Conservation (phyloP, 2,888 invertebrate genomes). For the Hydriomena furcata region DNA sequence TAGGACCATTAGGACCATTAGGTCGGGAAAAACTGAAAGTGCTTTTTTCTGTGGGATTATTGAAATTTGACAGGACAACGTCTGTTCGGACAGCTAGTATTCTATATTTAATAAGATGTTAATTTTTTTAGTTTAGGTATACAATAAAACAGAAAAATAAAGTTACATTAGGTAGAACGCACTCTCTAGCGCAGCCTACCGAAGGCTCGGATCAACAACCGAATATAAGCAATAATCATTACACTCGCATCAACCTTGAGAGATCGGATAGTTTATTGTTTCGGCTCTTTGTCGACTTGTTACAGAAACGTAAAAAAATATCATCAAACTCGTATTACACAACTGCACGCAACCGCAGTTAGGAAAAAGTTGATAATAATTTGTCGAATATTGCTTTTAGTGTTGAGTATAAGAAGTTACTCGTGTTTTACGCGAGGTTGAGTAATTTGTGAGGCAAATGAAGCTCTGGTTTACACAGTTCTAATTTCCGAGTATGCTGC, state of each 20-base stretch:
- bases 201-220: slow-evolving; percentile 60
- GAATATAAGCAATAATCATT: slow-evolving; percentile 80
- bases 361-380: slow-evolving; percentile 55
- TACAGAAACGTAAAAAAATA: slow-evolving; percentile 70
- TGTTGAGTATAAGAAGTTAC: neutral
- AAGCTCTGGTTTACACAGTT: too few species aligned
- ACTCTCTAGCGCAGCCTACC: neutral
- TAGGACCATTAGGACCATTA: too few species aligned
- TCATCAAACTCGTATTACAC: slow-evolving; percentile 73
- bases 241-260: slow-evolving; percentile 76
- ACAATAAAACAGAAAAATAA: neutral
- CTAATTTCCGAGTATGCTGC: too few species aligned
- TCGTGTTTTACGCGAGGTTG: slow-evolving; percentile 1
- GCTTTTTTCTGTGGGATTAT: too few species aligned
- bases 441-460: neutral
- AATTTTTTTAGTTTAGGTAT: too few species aligned
- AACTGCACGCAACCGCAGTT: slow-evolving; percentile 65
- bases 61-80: too few species aligned
- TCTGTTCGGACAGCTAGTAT: too few species aligned
- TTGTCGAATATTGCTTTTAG: slow-evolving; percentile 44
- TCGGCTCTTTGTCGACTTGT: slow-evolving; percentile 79
- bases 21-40: too few species aligned
- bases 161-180: too few species aligned
- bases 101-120: too few species aligned
- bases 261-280: slow-evolving; percentile 78